Percentiles rank a stretch among this genome's conserved stretches.
phyloP scores from a whole-genome alignment of 1,140 invertebrate genomes.

The Teleopsis dalmanni region DNA sequence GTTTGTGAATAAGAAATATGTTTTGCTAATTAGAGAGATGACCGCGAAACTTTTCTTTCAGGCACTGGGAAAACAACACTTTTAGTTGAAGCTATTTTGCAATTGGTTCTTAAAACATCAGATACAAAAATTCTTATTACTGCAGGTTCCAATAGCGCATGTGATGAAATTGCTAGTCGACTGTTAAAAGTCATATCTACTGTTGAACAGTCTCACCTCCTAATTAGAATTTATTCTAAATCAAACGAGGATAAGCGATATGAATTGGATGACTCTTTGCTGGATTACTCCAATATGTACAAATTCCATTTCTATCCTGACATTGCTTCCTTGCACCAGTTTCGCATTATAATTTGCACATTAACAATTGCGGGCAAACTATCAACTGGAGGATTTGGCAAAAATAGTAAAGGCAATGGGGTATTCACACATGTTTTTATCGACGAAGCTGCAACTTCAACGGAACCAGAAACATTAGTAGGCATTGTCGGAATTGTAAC shows the following conservation, averaged over 20 bases:
- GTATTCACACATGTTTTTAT: conserved; percentile 72
- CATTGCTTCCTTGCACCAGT: conserved; percentile 31
- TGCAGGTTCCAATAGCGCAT: conserved; percentile 69
- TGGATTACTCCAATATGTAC: conserved; percentile 37
- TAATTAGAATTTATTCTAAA: conserved; percentile 47
- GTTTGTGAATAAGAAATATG: conserved; percentile 22
- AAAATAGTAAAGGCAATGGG: conserved; percentile 38
- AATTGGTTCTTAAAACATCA: conserved; percentile 43
- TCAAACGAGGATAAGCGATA: conserved; percentile 42
- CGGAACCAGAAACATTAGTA: conserved; percentile 68
- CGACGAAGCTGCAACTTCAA: conserved; percentile 79
- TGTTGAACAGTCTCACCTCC: conserved; percentile 25
- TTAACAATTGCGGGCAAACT: conserved; percentile 51
- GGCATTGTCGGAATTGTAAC: conserved; percentile 49
- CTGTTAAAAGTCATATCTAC: conserved; percentile 43
- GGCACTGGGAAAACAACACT: conserved; percentile 71
- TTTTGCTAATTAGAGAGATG: neutral
- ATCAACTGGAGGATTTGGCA: conserved; percentile 54
- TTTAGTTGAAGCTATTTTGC: conserved; percentile 61
- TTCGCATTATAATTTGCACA: conserved; percentile 30
- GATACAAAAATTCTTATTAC: conserved; percentile 55
- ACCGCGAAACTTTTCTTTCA: neutral
- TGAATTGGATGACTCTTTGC: conserved; percentile 31
- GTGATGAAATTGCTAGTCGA: conserved; percentile 60
- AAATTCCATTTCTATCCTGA: conserved; percentile 29